phyloP scores from a whole-genome alignment of 2,888 invertebrate genomes.

The Ectobius pallidus region DNA sequence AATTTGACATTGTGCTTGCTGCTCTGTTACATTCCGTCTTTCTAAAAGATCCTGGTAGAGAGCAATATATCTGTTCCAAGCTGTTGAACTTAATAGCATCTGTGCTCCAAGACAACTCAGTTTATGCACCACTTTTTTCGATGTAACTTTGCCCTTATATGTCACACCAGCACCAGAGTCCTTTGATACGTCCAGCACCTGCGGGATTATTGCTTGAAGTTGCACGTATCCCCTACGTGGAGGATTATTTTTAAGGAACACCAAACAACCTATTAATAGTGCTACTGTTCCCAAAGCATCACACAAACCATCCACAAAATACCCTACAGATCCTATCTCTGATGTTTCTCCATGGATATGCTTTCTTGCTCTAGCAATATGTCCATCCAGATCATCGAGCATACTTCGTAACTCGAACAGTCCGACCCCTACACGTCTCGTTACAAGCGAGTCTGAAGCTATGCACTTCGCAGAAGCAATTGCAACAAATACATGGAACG shows the following conservation, averaged over 20 bases:
- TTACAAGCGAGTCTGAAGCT: slow-evolving; percentile 72
- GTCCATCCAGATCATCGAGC: slow-evolving; percentile 85
- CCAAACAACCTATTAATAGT: slow-evolving; percentile 70
- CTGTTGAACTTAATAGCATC: slow-evolving; percentile 73
- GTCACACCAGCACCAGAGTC: slow-evolving; percentile 62
- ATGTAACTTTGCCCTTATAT: slow-evolving; percentile 71
- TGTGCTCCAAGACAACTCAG: slow-evolving; percentile 72
- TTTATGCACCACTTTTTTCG: slow-evolving; percentile 69
- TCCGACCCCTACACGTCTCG: slow-evolving; percentile 74
- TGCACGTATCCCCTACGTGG: slow-evolving; percentile 76
- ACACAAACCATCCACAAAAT: slow-evolving; percentile 82
- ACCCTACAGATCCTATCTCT: slow-evolving; percentile 80
- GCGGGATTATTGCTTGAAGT: slow-evolving; percentile 62
- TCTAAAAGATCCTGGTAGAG: slow-evolving; percentile 79
- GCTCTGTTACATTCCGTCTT: slow-evolving; percentile 54
- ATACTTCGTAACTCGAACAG: slow-evolving; percentile 82
- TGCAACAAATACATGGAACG: slow-evolving; percentile 78
- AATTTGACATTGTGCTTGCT: slow-evolving; percentile 58
- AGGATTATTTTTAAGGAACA: slow-evolving; percentile 74
- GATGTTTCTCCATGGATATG: slow-evolving; percentile 78
- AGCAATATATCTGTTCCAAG: slow-evolving; percentile 86
- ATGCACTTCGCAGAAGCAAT: slow-evolving; percentile 75
- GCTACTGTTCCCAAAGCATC: slow-evolving; percentile 78
- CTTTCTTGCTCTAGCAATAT: slow-evolving; percentile 78
- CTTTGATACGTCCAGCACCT: slow-evolving; percentile 57